Percentiles rank a stretch among this genome's conserved stretches.
phyloP scores from a whole-genome alignment of 37 sponge, comb jelly and placozoan species.

The Theonella swinhoei region DNA sequence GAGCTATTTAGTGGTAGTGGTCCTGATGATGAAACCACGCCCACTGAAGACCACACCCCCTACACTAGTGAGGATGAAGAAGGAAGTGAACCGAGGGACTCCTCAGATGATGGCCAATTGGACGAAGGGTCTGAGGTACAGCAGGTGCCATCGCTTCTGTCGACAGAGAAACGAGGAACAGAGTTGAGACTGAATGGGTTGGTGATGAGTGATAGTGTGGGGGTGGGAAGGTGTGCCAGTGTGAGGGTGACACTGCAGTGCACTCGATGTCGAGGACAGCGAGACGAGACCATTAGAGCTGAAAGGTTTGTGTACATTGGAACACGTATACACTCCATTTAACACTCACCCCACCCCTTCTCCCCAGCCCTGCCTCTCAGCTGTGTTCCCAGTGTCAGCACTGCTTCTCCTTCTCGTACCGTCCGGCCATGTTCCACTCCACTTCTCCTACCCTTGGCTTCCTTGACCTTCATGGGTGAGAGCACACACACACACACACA shows the following conservation, averaged over 20 bases:
- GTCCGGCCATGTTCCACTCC: conserved; percentile 31
- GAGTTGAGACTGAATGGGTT: conserved; percentile 50
- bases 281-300: conserved; percentile 4
- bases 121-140: background rate
- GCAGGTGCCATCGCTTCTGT: background rate
- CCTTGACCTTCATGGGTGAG: conserved; percentile 17
- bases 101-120: background rate
- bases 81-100: background rate
- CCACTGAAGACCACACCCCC: conserved; percentile 1
- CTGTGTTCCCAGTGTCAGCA: conserved; percentile 11
- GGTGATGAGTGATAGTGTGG: conserved; percentile 26
- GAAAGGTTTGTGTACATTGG: conserved; percentile 25
- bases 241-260: conserved; percentile 33
- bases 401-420: conserved; percentile 14
- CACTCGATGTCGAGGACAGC: conserved; percentile 31
- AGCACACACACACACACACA: background rate
- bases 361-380: background rate
- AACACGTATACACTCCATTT: background rate
- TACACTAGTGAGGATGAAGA: background rate
- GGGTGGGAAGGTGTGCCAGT: conserved; percentile 9
- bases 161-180: conserved; percentile 45
- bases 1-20: background rate
- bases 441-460: conserved; percentile 32
- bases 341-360: background rate
- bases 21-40: background rate